These are phyloP conservation scores for Clarias batrachus DNA, from an alignment of 2,113 vertebrate genomes.

Conservation along the genomic window DNA sequence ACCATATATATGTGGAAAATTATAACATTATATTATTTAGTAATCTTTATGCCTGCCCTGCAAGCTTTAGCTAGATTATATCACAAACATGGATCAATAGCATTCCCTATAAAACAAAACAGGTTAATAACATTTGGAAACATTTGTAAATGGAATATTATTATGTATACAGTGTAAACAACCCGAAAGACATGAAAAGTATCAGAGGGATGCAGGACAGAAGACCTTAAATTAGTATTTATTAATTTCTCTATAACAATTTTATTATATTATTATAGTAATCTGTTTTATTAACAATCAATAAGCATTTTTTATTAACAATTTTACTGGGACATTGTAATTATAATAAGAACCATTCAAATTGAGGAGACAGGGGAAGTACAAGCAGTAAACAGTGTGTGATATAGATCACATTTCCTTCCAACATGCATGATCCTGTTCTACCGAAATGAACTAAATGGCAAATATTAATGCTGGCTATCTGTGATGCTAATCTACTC, in stretches of 20 bases:
- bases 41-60: conserved; percentile 67
- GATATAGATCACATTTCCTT: not conserved
- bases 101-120: conserved; percentile 36
- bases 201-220: conserved; percentile 44
- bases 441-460: not conserved
- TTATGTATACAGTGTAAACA: conserved; percentile 62
- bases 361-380: not conserved
- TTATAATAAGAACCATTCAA: not conserved
- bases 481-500: not conserved
- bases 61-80: conserved; percentile 67
- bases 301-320: not conserved
- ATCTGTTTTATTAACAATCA: not conserved
- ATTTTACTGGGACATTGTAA: not conserved
- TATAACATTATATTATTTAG: conserved; percentile 43
- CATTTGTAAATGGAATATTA: conserved; percentile 10
- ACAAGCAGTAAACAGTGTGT: not conserved
- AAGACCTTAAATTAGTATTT: conserved; percentile 33
- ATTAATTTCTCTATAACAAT: conserved; percentile 45
- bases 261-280: not conserved
- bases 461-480: not conserved
- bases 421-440: not conserved
- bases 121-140: conserved; percentile 44
- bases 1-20: conserved; percentile 43
- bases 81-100: conserved; percentile 42
- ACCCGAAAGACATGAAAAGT: conserved; percentile 38